Percentiles rank a stretch among this genome's conserved stretches.
Evolutionary conservation across 2,888 invertebrate species (phyloP).

Genomic region (Tortrix viridana): DNA sequence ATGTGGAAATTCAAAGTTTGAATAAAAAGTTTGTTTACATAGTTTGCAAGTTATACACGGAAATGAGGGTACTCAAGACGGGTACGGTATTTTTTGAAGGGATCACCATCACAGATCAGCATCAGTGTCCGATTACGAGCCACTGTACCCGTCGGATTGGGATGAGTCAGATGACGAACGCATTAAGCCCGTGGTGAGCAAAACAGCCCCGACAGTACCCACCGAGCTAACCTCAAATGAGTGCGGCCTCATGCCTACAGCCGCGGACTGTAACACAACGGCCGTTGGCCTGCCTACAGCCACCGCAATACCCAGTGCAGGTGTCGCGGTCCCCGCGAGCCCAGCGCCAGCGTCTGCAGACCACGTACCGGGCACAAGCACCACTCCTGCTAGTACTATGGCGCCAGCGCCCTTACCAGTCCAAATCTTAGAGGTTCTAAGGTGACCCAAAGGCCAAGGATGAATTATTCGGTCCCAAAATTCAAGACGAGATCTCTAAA

Average conservation of each 20-base stretch:
- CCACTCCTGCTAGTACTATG: not conserved
- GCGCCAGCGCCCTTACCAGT: not conserved
- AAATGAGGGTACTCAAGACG: not conserved
- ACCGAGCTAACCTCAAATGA: not conserved
- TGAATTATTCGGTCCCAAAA: slow-evolving; percentile 1
- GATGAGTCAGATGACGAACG: not conserved
- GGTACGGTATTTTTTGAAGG: slow-evolving; percentile 7
- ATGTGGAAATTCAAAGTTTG: too few relatives aligned
- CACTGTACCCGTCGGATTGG: not conserved
- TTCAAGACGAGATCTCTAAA: slow-evolving; percentile 21
- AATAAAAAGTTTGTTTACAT: too few relatives aligned
- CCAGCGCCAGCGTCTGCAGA: not conserved
- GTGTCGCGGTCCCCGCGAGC: not conserved
- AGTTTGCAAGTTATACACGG: too few relatives aligned
- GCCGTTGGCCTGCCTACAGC: not conserved
- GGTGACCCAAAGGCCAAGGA: slow-evolving; percentile 3
- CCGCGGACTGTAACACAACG: not conserved
- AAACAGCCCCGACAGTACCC: not conserved
- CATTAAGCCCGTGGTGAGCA: not conserved
- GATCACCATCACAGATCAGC: slow-evolving; percentile 4
- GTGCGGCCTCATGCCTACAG: not conserved
- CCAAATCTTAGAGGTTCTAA: not conserved
- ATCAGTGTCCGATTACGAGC: not conserved
- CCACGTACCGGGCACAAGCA: not conserved
- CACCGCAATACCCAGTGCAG: too few relatives aligned